Percentiles rank a stretch among this genome's conserved stretches.
Conservation (phyloP, 2,888 invertebrate genomes). For the Nesidiocoris tenuis region DNA sequence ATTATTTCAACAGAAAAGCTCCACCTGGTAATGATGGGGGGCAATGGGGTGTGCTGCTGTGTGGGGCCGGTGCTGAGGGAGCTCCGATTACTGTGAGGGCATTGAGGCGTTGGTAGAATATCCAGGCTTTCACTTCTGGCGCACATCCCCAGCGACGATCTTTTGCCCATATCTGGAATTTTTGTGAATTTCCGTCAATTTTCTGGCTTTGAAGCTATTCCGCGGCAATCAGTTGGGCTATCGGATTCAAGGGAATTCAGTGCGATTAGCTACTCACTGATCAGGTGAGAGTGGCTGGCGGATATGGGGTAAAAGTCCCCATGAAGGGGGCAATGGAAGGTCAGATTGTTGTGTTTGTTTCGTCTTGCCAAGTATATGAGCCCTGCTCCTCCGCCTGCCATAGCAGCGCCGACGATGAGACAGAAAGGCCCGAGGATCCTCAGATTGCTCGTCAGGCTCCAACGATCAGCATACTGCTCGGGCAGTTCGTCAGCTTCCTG, state of each 20-base stretch:
- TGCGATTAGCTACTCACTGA: too few relatives aligned
- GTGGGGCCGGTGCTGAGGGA: conserved; percentile 67
- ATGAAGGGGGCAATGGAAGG: conserved; percentile 75
- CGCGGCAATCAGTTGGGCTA: too few relatives aligned
- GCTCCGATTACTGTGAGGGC: conserved; percentile 70
- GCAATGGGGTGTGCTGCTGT: conserved; percentile 70
- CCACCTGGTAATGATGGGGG: conserved; percentile 69
- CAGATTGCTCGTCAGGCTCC: conserved; percentile 73
- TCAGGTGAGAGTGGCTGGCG: conserved; percentile 54
- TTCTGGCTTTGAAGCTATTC: too few relatives aligned
- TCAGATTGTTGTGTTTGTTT: conserved; percentile 68
- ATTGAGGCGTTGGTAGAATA: conserved; percentile 60
- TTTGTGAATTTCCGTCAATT: too few relatives aligned
- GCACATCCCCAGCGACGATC: conserved; percentile 41
- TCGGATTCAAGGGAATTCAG: too few relatives aligned
- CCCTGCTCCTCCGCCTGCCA: conserved; percentile 67
- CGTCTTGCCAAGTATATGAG: conserved; percentile 68
- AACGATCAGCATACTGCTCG: conserved; percentile 69
- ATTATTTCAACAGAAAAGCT: too few relatives aligned
- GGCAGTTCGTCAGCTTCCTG: conserved; percentile 71
- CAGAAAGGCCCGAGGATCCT: conserved; percentile 71
- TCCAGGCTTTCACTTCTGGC: conserved; percentile 31
- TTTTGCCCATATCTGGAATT: conserved; percentile 42
- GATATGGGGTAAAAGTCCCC: conserved; percentile 76
- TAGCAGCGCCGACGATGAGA: conserved; percentile 70